Base-by-base conservation (phyloP, 2,888 invertebrate genomes). In the Drosophila yooni region DNA sequence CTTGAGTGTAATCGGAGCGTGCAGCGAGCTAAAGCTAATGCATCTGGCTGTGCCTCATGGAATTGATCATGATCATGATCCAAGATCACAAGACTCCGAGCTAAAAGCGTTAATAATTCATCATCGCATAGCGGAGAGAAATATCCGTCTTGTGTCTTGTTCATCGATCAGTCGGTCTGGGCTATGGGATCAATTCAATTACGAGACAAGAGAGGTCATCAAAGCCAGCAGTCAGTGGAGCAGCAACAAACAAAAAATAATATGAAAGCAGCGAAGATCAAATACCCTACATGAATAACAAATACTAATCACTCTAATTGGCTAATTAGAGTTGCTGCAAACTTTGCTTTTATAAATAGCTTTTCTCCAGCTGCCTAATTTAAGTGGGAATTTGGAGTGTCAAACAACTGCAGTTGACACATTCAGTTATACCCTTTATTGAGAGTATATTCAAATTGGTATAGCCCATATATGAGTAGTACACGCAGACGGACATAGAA, bases 21-120 rank as follows among this genome's bases (percentile, higher is more conserved):
- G 74, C 63, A 60, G 21, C 59, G 38, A n/a, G 27, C 56, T 21
- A 27, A 59, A 61, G 59, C 60, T 66, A 79, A 70, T 81, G 70
- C 75, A 78, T 83, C 57, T 52, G 53, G 62, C 63, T 46, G 52
- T 43, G 61, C 63, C 66, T 83, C 66, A 51, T 85, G 80, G 88
- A 63, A 74, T 69, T 74, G 72, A 70, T 73, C 40, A 51, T 51
- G 15, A 46, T 46, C 25, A 46, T 46, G 46, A 60, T 73, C 59
- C 46, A 52, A 58, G 48, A 65, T 58, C 57, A 76, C 8, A 54
- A 62, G 64, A 31, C 46, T 52, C 54, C 36, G 34, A 63, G 68
- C 65, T 66, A 72, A 63, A 69, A 72, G 72, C 80, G 72, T 80
- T 72, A 58, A 79, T 76, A 79, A 79, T 79, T 80, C 72, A 71